Evolutionary conservation across 2,888 invertebrate genomes (phyloP).

Genomic region (Gonocerus acuteangulatus): DNA sequence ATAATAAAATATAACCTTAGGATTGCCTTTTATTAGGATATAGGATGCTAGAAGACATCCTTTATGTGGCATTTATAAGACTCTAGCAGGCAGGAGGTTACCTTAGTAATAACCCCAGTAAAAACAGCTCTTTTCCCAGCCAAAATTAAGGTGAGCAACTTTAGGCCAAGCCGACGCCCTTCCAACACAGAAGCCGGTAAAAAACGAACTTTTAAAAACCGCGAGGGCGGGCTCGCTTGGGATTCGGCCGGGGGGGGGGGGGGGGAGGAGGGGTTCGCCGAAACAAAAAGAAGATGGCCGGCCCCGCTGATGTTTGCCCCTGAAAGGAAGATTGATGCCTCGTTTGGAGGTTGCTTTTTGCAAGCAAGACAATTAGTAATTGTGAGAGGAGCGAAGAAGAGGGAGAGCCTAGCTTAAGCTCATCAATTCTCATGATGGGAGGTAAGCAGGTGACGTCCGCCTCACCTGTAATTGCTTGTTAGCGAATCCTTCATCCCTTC

Average conservation of each 20-base stretch:
- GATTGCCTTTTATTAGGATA: no score
- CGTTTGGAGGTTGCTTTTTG: slow-evolving; percentile 34
- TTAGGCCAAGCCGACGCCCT: neutral
- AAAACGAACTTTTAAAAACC: slow-evolving; percentile 17
- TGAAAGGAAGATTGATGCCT: slow-evolving; percentile 36
- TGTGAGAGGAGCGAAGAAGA: slow-evolving; percentile 23
- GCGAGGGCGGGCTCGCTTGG: slow-evolving; percentile 2
- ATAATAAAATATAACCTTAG: no score
- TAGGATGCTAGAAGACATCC: no score
- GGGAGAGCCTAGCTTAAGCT: slow-evolving; percentile 1
- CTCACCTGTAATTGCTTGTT: slow-evolving; percentile 20
- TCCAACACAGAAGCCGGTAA: neutral
- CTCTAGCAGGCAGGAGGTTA: no score
- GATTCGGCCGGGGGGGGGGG: neutral
- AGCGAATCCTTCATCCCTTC: slow-evolving; percentile 3
- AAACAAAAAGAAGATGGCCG: slow-evolving; percentile 6
- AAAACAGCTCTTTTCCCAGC: no score
- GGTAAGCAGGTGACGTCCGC: slow-evolving; percentile 22
- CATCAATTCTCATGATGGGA: slow-evolving; percentile 34
- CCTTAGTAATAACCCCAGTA: no score
- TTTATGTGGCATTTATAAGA: no score
- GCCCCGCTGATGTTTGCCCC: slow-evolving; percentile 22
- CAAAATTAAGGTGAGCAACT: neutral
- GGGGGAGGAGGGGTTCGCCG: neutral
- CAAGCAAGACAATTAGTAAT: slow-evolving; percentile 36